Base-by-base conservation (phyloP, 2,113 vertebrate genomes). In the Xiphophorus hellerii region DNA sequence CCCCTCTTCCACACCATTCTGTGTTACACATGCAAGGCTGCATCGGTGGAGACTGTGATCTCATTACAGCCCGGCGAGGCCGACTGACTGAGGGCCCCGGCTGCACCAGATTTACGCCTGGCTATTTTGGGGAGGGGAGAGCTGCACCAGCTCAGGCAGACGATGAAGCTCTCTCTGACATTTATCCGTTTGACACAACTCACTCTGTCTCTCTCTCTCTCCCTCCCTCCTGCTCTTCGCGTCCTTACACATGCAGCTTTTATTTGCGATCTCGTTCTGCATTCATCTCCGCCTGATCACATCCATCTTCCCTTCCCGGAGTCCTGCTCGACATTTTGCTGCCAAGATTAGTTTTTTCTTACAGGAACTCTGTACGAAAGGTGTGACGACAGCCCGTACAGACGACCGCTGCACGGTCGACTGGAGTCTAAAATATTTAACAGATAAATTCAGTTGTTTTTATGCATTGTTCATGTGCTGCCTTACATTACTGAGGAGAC, bases 1-100 rank as follows among this genome's bases (percentile, higher is more conserved):
- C 83, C 83, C 80, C 83, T 33, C 7, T 85, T 84, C 71, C 83
- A 89, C 66, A 68, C 74, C 70, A 72, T 86, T 69, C 72, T 65
- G 79, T 80, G 76, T 71, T 5, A 66, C 77, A 78, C 78, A 80
- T 68, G 66, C 62, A 76, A 66, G 71, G 11, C 20, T 66, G 83
- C 71, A 83, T 78, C 84, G 83, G 85, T 77, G 87, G 88, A 89
- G 83, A 84, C 87, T 90, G 92, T 94, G 94, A 94, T 95, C 93
- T 92, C 84, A 93, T 95, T 95, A 92, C 84, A 81, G 77, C 87
- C 77, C 58, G 66, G 79, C 74, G 72, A 84, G 87, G 84, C 86
- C 88, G 91, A 89, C 88, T 58, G 51, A 76, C 88, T 58, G 42
- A 76, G 76, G 85, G 87, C 87, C 87, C 84, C 71, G 62, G 88